Evolutionary conservation across 1,140 invertebrate genomes (phyloP).

Genomic region (Globodera rostochiensis): DNA sequence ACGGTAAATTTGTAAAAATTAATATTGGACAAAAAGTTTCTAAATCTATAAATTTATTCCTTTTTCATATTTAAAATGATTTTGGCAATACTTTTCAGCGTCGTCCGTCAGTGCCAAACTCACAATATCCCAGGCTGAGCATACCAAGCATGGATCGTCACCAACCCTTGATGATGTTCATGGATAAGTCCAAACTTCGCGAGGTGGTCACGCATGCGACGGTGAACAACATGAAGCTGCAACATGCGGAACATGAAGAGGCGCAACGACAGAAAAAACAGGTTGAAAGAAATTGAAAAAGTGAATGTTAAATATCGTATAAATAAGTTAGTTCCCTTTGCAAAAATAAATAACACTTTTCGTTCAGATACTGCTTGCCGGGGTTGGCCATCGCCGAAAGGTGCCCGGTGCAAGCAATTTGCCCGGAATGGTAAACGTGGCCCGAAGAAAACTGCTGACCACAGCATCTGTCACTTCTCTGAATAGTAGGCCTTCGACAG

Average conservation of each 20-base stretch:
- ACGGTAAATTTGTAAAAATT: too few relatives aligned
- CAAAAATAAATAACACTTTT: too few relatives aligned
- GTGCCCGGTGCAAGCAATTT: not conserved
- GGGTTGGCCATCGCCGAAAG: not conserved
- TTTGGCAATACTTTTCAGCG: not conserved
- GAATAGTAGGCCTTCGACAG: not conserved
- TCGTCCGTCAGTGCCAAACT: not conserved
- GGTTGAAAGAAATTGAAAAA: constrained; percentile 10
- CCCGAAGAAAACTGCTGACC: not conserved
- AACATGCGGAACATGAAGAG: constrained; percentile 14
- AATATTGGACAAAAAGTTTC: too few relatives aligned
- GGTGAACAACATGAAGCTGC: constrained; percentile 28
- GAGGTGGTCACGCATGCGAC: constrained; percentile 18
- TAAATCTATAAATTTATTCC: too few relatives aligned
- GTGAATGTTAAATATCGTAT: not conserved
- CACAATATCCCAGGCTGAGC: not conserved
- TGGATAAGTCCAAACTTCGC: not conserved
- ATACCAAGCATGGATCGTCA: not conserved
- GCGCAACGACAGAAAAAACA: not conserved
- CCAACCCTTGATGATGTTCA: constrained; percentile 8
- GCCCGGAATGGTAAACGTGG: constrained; percentile 15
- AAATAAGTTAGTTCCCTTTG: too few relatives aligned
- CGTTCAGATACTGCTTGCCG: not conserved
- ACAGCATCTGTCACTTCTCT: not conserved
- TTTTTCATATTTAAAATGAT: not conserved